Conservation (phyloP, 1,140 invertebrate species). For the Diabrotica undecimpunctata region DNA sequence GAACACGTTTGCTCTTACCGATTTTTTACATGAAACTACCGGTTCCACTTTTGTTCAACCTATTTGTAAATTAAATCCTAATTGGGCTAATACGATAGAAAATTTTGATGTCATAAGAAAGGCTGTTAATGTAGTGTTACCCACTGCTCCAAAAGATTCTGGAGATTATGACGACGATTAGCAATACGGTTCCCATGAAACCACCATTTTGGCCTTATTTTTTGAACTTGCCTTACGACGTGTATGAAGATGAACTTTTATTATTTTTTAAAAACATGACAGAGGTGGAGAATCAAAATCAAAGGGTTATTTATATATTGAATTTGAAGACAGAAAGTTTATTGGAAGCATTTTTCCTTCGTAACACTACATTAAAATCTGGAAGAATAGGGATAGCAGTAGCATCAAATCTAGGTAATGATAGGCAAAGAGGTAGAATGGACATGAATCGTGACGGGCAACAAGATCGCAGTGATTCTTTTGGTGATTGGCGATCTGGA, state of each 20-base stretch:
- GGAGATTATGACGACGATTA: constrained; percentile 72
- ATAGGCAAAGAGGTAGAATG: constrained; percentile 53
- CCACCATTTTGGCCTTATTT: constrained; percentile 86
- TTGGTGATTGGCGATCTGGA: constrained; percentile 63
- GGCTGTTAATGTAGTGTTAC: constrained; percentile 57
- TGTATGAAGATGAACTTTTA: constrained; percentile 76
- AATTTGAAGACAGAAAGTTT: constrained; percentile 85
- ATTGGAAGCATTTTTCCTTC: constrained; percentile 76
- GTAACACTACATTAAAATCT: constrained; percentile 63
- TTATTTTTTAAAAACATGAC: constrained; percentile 75
- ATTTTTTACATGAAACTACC: constrained; percentile 59
- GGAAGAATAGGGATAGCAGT: constrained; percentile 69
- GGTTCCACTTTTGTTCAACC: constrained; percentile 46
- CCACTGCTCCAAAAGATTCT: constrained; percentile 85
- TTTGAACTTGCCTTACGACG: constrained; percentile 89
- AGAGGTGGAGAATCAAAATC: constrained; percentile 57
- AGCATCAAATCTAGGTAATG: constrained; percentile 57
- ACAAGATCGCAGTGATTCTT: constrained; percentile 54
- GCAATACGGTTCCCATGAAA: constrained; percentile 72
- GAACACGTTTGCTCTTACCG: constrained; percentile 63
- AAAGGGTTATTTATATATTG: constrained; percentile 88
- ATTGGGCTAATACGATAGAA: constrained; percentile 72
- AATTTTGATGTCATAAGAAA: constrained; percentile 48
- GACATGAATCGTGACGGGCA: constrained; percentile 51
- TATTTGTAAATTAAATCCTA: constrained; percentile 51